These are phyloP conservation scores for Chrysopilus asiliformis DNA, from an alignment of 2,888 invertebrate genomes.

Conservation along the genomic window DNA sequence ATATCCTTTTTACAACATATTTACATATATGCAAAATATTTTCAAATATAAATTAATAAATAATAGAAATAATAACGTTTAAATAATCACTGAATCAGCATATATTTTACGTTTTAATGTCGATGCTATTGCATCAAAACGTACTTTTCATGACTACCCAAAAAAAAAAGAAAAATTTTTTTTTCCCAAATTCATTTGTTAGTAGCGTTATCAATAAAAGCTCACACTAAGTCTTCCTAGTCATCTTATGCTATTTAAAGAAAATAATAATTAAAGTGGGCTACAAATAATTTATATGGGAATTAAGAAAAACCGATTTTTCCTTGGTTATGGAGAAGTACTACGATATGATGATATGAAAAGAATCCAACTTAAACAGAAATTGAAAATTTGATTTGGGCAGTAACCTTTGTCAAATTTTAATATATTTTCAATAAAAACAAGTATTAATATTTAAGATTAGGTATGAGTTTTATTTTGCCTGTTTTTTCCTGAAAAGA, in stretches of 20 bases:
- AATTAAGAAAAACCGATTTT: neutral
- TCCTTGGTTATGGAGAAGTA: neutral
- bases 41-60: slow-evolving; percentile 4
- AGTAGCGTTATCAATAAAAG: neutral
- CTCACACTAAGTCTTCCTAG: slow-evolving; percentile 11
- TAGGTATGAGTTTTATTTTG: too few species aligned
- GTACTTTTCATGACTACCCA: neutral
- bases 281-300: neutral
- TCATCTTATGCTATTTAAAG: slow-evolving; percentile 8
- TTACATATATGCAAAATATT: slow-evolving; percentile 1
- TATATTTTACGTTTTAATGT: neutral
- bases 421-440: neutral
- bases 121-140: slow-evolving; percentile 1
- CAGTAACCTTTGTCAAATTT: neutral
- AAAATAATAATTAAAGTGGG: neutral
- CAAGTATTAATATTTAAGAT: neutral
- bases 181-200: neutral
- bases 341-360: neutral
- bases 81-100: neutral
- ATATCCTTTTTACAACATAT: slow-evolving; percentile 4
- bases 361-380: neutral
- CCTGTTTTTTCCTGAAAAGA: neutral
- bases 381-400: neutral
- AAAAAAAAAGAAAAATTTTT: neutral
- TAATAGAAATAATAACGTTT: too few species aligned